Evolutionary conservation across 2,113 vertebrate species (phyloP).

Genomic region (Bos javanicus): DNA sequence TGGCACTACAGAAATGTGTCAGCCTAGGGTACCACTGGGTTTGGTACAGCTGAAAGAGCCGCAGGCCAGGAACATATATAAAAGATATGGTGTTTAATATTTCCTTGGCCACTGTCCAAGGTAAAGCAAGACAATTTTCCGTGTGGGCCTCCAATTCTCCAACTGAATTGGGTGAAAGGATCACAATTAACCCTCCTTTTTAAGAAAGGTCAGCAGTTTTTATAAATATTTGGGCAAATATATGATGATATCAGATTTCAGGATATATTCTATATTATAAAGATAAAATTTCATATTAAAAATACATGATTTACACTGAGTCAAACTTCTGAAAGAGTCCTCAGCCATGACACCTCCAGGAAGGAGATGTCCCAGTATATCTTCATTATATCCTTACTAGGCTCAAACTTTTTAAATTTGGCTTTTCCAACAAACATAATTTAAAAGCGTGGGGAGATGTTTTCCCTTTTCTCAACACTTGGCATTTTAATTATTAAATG

Average conservation of each 20-base stretch:
- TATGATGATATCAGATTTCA: background rate
- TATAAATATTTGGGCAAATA: background rate
- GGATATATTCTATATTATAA: background rate
- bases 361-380: background rate
- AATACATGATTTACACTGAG: background rate
- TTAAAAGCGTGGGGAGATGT: background rate
- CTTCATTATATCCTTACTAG: background rate
- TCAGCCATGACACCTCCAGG: background rate
- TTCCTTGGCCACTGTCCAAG: background rate
- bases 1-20: background rate
- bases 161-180: background rate
- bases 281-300: background rate
- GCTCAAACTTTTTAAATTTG: background rate
- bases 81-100: background rate
- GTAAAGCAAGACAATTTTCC: background rate
- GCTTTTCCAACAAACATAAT: background rate
- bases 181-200: no score
- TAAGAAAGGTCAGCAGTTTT: background rate
- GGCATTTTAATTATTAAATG: constrained; percentile 58
- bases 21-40: background rate
- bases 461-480: constrained; percentile 1
- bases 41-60: background rate
- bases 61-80: background rate
- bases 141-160: background rate
- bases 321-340: background rate